Percentiles rank a stretch among this genome's conserved stretches.
Evolutionary conservation across 2,113 vertebrate species (phyloP).

Genomic region (Anthoscopus minutus): DNA sequence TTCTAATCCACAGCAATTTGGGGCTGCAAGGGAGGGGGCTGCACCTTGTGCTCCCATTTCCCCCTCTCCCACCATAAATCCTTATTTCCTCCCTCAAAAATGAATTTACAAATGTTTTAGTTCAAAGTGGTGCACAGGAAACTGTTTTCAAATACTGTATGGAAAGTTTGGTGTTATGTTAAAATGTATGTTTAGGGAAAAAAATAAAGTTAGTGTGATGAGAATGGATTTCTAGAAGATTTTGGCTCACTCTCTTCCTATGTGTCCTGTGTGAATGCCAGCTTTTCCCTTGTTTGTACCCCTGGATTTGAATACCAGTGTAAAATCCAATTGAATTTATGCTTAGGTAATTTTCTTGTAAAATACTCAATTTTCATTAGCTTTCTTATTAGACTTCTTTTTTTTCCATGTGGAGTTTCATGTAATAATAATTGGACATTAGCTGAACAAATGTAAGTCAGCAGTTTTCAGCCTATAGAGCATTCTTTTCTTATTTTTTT

Average conservation of each 20-base stretch:
- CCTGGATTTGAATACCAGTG: background rate
- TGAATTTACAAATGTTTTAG: background rate
- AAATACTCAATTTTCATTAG: conserved; percentile 30
- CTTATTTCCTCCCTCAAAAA: background rate
- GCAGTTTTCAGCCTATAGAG: background rate
- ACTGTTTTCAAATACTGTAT: background rate
- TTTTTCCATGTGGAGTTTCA: background rate
- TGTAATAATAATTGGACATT: conserved; percentile 5
- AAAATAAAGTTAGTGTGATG: background rate
- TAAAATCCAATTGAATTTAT: background rate
- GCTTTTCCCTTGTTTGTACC: background rate
- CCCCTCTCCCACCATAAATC: accelerated
- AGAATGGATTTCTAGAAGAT: background rate
- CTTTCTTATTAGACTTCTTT: background rate
- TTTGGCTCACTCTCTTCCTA: background rate
- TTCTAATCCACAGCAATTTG: background rate
- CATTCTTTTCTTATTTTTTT: background rate
- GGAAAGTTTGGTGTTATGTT: background rate
- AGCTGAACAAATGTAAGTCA: conserved; percentile 6
- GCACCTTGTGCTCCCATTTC: background rate
- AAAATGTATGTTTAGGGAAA: background rate
- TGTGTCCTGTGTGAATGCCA: background rate
- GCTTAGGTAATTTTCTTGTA: conserved; percentile 6
- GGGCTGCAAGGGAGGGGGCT: background rate
- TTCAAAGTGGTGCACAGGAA: background rate